Conservation (phyloP, 2,888 invertebrate genomes). For the Monoplex corrugatus region DNA sequence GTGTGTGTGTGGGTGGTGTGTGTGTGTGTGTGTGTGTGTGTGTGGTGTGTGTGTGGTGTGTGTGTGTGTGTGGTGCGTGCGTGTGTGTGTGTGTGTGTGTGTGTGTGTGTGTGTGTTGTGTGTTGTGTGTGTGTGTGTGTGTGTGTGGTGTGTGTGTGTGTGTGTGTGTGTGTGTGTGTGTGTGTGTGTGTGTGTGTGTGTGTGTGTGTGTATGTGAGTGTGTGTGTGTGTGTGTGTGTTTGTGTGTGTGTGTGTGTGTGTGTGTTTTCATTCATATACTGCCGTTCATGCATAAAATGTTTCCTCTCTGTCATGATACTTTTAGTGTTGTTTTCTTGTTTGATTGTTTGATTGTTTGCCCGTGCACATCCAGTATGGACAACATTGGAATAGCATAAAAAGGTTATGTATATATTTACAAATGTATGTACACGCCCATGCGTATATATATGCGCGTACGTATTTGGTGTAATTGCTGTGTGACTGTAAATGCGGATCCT, state of each 20-base stretch:
- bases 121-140: background rate
- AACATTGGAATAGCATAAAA: too few relatives aligned
- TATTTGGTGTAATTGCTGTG: too few relatives aligned
- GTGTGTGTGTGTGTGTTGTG: background rate
- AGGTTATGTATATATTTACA: too few relatives aligned
- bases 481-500: too few relatives aligned
- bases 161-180: background rate
- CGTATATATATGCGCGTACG: too few relatives aligned
- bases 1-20: background rate
- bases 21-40: background rate
- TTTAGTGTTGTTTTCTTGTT: too few relatives aligned
- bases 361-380: too few relatives aligned
- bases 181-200: background rate
- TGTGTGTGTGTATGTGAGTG: background rate
- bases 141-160: background rate
- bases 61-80: background rate
- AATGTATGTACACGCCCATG: too few relatives aligned
- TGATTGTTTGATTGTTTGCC: too few relatives aligned
- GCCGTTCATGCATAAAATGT: too few relatives aligned
- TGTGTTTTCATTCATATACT: background rate
- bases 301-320: too few relatives aligned
- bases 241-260: background rate
- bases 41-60: background rate
- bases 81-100: background rate
- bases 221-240: background rate